Conservation (phyloP, 2,113 vertebrate species). For the Sigmodon hispidus region DNA sequence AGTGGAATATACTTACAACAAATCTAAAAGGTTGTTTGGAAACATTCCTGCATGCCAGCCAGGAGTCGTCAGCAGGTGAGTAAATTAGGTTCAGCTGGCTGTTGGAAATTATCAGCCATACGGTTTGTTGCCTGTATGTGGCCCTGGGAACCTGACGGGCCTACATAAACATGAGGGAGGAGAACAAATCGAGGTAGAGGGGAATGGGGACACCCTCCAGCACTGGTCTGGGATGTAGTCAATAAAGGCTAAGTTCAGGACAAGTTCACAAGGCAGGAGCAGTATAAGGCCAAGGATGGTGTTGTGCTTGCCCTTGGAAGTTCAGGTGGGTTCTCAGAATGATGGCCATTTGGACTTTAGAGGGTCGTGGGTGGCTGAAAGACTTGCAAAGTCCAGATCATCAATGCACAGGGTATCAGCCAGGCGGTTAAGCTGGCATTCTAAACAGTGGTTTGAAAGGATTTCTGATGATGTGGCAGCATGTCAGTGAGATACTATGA, state of each 20-base stretch:
- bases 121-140: neutral
- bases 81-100: neutral
- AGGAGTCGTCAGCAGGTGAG: neutral
- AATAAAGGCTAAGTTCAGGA: slow-evolving; percentile 13
- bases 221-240: neutral
- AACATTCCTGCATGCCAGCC: neutral
- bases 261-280: neutral
- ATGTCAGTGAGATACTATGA: neutral
- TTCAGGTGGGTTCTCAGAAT: neutral
- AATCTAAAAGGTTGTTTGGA: neutral
- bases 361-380: neutral
- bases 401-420: neutral
- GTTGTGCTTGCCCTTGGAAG: neutral
- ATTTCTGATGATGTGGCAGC: slow-evolving; percentile 18
- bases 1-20: neutral
- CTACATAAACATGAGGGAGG: neutral
- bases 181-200: neutral
- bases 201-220: neutral
- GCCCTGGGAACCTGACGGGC: neutral
- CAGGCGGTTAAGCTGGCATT: neutral
- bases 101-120: neutral
- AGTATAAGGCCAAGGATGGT: neutral
- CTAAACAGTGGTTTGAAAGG: neutral
- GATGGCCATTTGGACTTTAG: neutral
- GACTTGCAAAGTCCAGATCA: neutral